Evolutionary conservation across 2,113 vertebrate species (phyloP), one percentile per base, ranked within the genome.

Genomic region (Psettodes erumei): DNA sequence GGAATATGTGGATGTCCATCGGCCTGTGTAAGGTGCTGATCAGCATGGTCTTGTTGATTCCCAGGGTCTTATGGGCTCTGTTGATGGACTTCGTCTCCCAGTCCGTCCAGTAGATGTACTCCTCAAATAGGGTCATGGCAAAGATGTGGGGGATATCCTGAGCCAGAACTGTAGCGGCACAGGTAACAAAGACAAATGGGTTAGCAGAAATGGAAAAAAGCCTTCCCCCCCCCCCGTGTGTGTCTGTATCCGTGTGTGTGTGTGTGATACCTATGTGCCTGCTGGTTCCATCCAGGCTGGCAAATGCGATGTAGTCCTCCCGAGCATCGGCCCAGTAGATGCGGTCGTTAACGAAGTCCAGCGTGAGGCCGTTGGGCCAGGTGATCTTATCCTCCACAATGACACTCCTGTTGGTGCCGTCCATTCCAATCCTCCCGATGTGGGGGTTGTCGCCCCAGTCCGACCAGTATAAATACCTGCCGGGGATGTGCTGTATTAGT

Each of bases 31-130:
- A 90, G 0, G 98, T 99, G 92, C 96, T 99, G 92, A 99, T 97
- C 61, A 99, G 93, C 80, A 96, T 90, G 0, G 95, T 95, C 62
- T 96, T 96, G 86, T 96, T 95, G 76, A 89, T 71, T 1, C 98
- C 98, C 0, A 94, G 95, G 0, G 96, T 97, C 90, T 98, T 99
- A 87, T 99, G 97, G 10, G 96, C 96, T 30, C 97, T 88, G 91
- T 96, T 99, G 90, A 99, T 97, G 19, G 97, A 97, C 82, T 99
- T 99, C 13, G 97, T 98, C 90, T 99, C 97, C 96, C 97, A 97
- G 89, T 99, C 97, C 0, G 97, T 99, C 98, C 98, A 99, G 92
- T 99, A 99, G 71, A 99, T 96, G 69, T 95, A 97, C 85, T 99
- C 97, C 89, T 99, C 98, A 35, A 99, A 99, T 82, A 99, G 93